Percentiles rank a stretch among this genome's conserved stretches.
phyloP scores from a whole-genome alignment of 2,888 invertebrate genomes.

The Tachina lurida region DNA sequence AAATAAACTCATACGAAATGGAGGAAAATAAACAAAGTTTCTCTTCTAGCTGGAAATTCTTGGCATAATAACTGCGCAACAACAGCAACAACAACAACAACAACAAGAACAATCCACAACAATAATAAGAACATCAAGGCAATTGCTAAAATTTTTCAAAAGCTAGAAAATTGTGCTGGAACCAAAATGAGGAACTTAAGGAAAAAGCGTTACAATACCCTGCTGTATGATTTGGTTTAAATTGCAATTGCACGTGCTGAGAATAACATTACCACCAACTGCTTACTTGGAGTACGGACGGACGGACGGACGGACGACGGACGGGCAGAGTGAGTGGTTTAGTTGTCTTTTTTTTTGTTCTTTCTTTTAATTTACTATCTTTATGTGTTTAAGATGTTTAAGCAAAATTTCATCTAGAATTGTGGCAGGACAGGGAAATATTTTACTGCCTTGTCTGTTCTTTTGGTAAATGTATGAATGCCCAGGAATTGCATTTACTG shows the following conservation, averaged over 20 bases:
- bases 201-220: constrained; percentile 62
- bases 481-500: constrained; percentile 37
- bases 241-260: constrained; percentile 71
- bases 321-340: constrained; percentile 32
- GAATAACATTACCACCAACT: constrained; percentile 71
- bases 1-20: constrained; percentile 49
- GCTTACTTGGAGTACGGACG: too few relatives aligned
- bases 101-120: neutral
- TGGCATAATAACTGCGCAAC: constrained; percentile 10
- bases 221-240: constrained; percentile 70
- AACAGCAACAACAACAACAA: constrained; percentile 3
- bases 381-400: constrained; percentile 43
- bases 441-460: constrained; percentile 42
- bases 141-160: neutral
- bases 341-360: neutral
- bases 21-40: constrained; percentile 48
- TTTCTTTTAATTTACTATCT: constrained; percentile 29
- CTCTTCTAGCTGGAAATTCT: constrained; percentile 6
- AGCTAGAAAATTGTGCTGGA: constrained; percentile 29
- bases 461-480: constrained; percentile 31
- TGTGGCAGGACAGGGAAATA: constrained; percentile 29
- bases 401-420: constrained; percentile 49
- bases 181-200: constrained; percentile 26
- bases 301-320: too few relatives aligned
- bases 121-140: neutral